These are phyloP conservation scores for Antheraea pernyi DNA, from an alignment of 1,140 invertebrate genomes.

Conservation along the genomic window DNA sequence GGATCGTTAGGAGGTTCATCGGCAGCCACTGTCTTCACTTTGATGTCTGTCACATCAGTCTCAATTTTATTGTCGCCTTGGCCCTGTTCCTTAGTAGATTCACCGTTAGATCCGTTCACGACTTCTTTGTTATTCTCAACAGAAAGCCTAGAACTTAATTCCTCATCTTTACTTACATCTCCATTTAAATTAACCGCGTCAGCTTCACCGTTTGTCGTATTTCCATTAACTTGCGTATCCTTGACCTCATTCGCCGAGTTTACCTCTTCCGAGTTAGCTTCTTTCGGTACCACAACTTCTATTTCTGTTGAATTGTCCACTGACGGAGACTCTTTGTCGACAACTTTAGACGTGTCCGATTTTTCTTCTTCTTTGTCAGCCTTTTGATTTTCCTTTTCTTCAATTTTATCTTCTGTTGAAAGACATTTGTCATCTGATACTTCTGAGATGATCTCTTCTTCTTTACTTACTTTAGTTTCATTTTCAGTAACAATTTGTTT, in stretches of 20 bases:
- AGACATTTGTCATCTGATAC: neutral
- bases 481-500: slow-evolving; percentile 10
- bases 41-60: slow-evolving; percentile 56
- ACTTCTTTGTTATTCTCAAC: slow-evolving; percentile 56
- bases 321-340: neutral
- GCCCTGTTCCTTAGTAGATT: slow-evolving; percentile 40
- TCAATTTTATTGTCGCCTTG: slow-evolving; percentile 46
- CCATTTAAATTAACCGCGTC: slow-evolving; percentile 51
- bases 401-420: slow-evolving; percentile 6
- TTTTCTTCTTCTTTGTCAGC: slow-evolving; percentile 25
- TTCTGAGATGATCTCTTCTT: slow-evolving; percentile 1
- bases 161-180: slow-evolving; percentile 51
- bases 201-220: slow-evolving; percentile 52
- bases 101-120: slow-evolving; percentile 57
- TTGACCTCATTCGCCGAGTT: slow-evolving; percentile 27
- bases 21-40: slow-evolving; percentile 59
- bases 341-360: neutral
- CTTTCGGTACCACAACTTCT: slow-evolving; percentile 11
- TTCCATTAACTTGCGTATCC: slow-evolving; percentile 51
- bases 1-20: slow-evolving; percentile 57
- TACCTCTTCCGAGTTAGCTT: slow-evolving; percentile 22
- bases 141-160: slow-evolving; percentile 57
- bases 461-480: slow-evolving; percentile 10
- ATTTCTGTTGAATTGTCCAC: slow-evolving; percentile 4
- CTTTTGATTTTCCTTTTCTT: slow-evolving; percentile 17